A percentile compares a stretch with the other conserved stretches of the same genome.
Evolutionary conservation across 2,888 invertebrate genomes (phyloP).

Genomic region (Piscicola geometra): DNA sequence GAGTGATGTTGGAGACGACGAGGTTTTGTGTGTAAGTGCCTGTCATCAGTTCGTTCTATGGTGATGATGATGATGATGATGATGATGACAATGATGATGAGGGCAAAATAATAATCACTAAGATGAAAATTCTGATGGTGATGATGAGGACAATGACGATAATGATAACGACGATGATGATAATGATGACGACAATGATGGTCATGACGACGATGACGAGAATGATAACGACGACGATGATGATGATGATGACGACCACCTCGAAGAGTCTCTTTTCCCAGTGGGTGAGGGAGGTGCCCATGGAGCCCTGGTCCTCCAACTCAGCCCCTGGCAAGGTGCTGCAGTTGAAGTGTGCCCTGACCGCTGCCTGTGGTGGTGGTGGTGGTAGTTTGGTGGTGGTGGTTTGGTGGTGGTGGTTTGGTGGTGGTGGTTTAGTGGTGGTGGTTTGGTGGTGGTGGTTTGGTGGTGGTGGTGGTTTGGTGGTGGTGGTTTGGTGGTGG

Average conservation of each 20-base stretch:
- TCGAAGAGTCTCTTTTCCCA: conserved; percentile 99
- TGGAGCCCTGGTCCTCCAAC: conserved; percentile 88
- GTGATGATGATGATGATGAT: not conserved
- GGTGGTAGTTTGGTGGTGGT: not conserved
- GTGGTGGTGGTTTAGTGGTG: too few species aligned
- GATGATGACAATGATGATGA: too few species aligned
- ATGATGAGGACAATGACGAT: not conserved
- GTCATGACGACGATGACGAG: too few species aligned
- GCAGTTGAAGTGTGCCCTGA: conserved; percentile 79
- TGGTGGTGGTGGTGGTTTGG: too few species aligned
- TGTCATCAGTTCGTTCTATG: conserved; percentile 46
- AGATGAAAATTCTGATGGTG: not conserved
- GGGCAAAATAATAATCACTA: not conserved
- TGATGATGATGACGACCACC: conserved; percentile 59
- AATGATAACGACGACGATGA: too few species aligned
- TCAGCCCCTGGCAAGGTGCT: conserved; percentile 83
- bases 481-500: too few species aligned
- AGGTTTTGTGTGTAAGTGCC: conserved; percentile 46
- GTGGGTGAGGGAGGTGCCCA: conserved; percentile 92
- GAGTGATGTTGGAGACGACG: conserved; percentile 42
- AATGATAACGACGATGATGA: not conserved
- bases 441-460: too few species aligned
- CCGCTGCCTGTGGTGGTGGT: conserved; percentile 63
- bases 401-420: too few species aligned
- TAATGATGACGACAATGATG: too few species aligned